phyloP scores from a whole-genome alignment of 2,797 vertebrate species.

The Diplodus sargus region DNA sequence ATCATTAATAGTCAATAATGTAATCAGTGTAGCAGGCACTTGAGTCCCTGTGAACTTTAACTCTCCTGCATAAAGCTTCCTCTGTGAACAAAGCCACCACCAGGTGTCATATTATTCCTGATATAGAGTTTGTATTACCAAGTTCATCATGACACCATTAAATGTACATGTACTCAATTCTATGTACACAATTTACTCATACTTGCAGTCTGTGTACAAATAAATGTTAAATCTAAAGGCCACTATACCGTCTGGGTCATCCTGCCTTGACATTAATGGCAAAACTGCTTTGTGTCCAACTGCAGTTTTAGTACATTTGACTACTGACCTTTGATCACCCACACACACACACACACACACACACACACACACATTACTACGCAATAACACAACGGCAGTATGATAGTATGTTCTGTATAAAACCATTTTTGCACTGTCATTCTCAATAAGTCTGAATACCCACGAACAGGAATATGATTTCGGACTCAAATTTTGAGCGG shows the following conservation, averaged over 20 bases:
- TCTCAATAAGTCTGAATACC: background rate
- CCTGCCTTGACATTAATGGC: background rate
- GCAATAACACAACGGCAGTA: background rate
- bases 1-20: background rate
- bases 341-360: background rate
- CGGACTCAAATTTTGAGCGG: background rate
- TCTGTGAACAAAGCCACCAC: constrained; percentile 3
- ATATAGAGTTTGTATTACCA: background rate
- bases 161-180: background rate
- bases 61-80: background rate
- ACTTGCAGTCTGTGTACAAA: background rate
- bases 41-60: background rate
- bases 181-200: background rate
- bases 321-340: background rate
- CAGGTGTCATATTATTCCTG: constrained; percentile 18
- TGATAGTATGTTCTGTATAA: background rate
- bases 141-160: background rate
- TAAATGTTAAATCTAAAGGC: background rate
- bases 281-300: background rate
- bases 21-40: background rate
- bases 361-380: background rate
- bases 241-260: too few species aligned
- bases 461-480: background rate
- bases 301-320: background rate
- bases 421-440: background rate